A percentile compares a stretch with the other conserved stretches of the same genome.
These are phyloP conservation scores for Anguilla anguilla DNA, from an alignment of 2,797 vertebrate species.

Conservation along the genomic window DNA sequence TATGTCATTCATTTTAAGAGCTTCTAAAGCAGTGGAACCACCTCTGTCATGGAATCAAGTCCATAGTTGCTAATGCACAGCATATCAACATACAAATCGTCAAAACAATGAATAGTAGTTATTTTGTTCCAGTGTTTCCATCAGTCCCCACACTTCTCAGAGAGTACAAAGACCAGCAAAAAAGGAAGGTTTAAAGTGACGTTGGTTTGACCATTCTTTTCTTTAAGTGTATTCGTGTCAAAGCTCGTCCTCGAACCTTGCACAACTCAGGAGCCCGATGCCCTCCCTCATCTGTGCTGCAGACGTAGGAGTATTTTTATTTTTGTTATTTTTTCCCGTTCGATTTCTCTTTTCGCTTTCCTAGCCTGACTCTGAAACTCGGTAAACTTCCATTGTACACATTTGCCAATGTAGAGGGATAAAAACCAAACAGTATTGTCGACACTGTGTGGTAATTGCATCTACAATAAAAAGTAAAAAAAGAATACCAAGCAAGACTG, in stretches of 20 bases:
- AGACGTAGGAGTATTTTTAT: constrained; percentile 67
- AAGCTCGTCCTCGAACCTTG: constrained; percentile 78
- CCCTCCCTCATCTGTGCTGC: constrained; percentile 58
- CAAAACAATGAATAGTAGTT: not conserved
- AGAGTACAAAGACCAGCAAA: constrained; percentile 66
- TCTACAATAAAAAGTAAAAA: constrained; percentile 86
- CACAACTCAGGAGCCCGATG: constrained; percentile 83
- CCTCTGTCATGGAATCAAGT: not conserved
- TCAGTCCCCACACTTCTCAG: constrained; percentile 41
- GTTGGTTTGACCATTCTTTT: constrained; percentile 70
- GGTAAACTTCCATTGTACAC: constrained; percentile 74
- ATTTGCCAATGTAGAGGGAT: constrained; percentile 75
- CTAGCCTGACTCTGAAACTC: constrained; percentile 44
- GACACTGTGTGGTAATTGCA: constrained; percentile 86
- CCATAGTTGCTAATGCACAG: not conserved
- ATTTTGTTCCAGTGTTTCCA: not conserved
- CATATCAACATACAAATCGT: not conserved
- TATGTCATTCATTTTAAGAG: not conserved
- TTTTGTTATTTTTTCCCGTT: constrained; percentile 36
- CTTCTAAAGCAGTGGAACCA: not conserved
- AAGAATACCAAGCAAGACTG: constrained; percentile 57
- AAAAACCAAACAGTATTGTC: constrained; percentile 81
- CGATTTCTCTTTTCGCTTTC: constrained; percentile 33
- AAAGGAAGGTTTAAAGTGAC: constrained; percentile 69
- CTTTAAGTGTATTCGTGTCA: constrained; percentile 66